Conservation (phyloP, 1,140 invertebrate genomes). For the Parapsyche elsis region DNA sequence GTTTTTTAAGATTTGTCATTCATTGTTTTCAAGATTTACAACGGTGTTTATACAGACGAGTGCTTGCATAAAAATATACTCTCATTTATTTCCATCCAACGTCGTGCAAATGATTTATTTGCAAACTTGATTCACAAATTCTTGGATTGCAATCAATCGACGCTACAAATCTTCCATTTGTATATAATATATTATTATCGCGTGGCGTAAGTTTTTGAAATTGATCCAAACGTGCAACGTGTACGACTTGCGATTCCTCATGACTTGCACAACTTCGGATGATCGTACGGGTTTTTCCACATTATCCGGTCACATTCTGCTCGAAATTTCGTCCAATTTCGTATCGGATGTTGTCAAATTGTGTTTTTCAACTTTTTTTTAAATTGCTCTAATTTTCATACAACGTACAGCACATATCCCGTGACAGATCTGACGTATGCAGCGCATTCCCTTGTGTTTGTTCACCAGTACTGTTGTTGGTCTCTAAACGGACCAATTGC, state of each 20-base stretch:
- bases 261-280: neutral
- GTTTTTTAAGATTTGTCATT: neutral
- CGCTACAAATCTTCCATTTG: neutral
- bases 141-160: neutral
- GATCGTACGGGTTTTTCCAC: neutral
- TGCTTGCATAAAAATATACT: neutral
- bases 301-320: neutral
- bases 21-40: constrained; percentile 20
- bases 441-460: neutral
- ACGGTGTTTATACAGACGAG: constrained; percentile 7
- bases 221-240: neutral
- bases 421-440: constrained; percentile 14
- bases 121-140: constrained; percentile 14
- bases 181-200: neutral
- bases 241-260: neutral
- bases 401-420: too few species aligned
- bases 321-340: neutral
- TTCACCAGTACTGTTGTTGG: neutral
- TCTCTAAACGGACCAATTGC: constrained; percentile 36
- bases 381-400: neutral
- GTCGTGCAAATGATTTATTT: constrained; percentile 3
- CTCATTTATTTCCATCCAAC: neutral
- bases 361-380: neutral
- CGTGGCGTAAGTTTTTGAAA: neutral
- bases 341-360: too few species aligned